Conservation (phyloP, 2,888 invertebrate genomes). For the Leistus spinibarbis region DNA sequence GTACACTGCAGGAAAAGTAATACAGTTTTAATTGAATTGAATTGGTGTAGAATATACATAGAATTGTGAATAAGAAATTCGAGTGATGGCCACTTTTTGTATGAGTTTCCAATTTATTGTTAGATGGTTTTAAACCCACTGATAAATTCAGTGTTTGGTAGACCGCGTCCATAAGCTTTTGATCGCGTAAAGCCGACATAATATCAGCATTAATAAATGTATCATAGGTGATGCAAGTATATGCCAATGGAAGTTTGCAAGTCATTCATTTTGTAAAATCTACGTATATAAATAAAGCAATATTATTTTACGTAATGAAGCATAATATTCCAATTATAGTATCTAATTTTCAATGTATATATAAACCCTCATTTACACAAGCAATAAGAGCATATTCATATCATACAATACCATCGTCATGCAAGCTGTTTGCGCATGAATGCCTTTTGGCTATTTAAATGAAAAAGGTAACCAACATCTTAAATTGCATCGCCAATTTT, state of each 20-base stretch:
- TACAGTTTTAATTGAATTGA: too few species aligned
- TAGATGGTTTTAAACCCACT: too few species aligned
- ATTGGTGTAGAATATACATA: too few species aligned
- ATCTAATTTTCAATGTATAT: neutral
- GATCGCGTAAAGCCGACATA: too few species aligned
- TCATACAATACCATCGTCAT: neutral
- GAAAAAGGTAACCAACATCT: neutral
- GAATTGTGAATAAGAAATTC: too few species aligned
- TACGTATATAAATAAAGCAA: neutral
- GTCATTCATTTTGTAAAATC: neutral
- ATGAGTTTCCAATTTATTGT: too few species aligned
- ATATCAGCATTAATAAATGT: too few species aligned
- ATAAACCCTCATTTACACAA: neutral
- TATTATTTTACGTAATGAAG: neutral
- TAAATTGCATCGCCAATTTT: constrained; percentile 12
- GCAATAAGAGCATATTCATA: neutral
- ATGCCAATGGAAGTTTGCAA: neutral
- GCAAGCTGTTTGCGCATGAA: neutral
- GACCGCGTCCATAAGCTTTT: too few species aligned
- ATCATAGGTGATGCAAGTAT: too few species aligned
- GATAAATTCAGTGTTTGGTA: too few species aligned
- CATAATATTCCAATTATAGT: neutral
- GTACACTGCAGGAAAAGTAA: too few species aligned
- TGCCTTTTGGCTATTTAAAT: neutral
- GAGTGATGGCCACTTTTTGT: too few species aligned